phyloP scores from a whole-genome alignment of 2,797 vertebrate species.

The Falco peregrinus region DNA sequence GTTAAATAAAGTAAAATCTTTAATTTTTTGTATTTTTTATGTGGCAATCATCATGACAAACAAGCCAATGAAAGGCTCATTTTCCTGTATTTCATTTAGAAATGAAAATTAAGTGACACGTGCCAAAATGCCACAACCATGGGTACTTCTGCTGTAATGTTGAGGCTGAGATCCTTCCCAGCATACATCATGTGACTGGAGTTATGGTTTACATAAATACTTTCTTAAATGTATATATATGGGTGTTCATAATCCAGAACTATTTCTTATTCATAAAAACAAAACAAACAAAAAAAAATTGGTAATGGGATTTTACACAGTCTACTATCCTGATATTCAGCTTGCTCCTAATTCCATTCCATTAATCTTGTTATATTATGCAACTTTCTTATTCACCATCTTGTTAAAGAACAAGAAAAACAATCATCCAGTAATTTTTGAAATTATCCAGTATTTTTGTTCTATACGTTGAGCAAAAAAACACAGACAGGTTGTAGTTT shows the following conservation, averaged over 20 bases:
- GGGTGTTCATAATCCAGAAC: background rate
- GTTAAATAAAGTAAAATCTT: background rate
- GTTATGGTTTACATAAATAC: background rate
- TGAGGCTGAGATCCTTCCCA: background rate
- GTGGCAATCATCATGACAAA: background rate
- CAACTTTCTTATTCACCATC: background rate
- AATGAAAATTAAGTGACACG: background rate
- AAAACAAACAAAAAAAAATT: too few relatives aligned
- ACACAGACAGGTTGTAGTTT: rapidly evolving
- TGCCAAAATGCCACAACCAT: background rate
- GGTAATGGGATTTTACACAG: background rate
- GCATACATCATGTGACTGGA: background rate
- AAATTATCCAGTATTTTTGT: too few relatives aligned
- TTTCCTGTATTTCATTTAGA: background rate
- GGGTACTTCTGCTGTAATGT: background rate
- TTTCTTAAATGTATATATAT: background rate
- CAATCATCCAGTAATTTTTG: background rate
- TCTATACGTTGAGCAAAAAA: background rate
- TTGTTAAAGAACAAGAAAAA: background rate
- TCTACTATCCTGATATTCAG: background rate
- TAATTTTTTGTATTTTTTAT: background rate
- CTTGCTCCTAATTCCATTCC: background rate
- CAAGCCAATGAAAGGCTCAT: background rate
- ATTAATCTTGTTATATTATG: background rate
- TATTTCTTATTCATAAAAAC: background rate